Evolutionary conservation across 1,140 invertebrate genomes (phyloP).

Genomic region (Leguminivora glycinivorella): DNA sequence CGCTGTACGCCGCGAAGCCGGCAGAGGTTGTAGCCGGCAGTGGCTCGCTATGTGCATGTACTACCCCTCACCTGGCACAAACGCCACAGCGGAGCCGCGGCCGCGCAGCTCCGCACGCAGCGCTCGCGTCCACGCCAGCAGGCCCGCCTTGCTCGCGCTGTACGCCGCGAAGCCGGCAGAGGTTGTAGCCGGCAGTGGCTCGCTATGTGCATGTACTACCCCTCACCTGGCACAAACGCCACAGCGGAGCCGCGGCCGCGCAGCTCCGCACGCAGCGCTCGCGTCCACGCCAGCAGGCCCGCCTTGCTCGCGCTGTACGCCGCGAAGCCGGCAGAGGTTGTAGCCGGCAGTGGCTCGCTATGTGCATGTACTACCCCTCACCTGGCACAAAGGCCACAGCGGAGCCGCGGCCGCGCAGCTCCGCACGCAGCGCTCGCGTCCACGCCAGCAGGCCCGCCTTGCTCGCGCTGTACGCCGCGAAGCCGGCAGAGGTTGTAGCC

Average conservation of each 20-base stretch:
- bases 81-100: conserved; percentile 83
- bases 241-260: conserved; percentile 83
- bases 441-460: conserved; percentile 88
- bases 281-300: conserved; percentile 85
- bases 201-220: too few relatives aligned
- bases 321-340: too few relatives aligned
- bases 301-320: conserved; percentile 91
- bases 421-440: conserved; percentile 85
- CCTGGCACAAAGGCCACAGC: conserved; percentile 90
- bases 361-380: too few relatives aligned
- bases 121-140: conserved; percentile 85
- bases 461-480: conserved; percentile 88
- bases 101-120: conserved; percentile 87
- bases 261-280: conserved; percentile 87
- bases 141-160: conserved; percentile 89
- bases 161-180: too few relatives aligned
- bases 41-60: conserved; percentile 91
- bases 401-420: conserved; percentile 85
- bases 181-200: conserved; percentile 88
- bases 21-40: conserved; percentile 84
- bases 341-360: conserved; percentile 89
- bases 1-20: too few relatives aligned
- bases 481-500: conserved; percentile 84
- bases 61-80: too few relatives aligned
- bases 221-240: too few relatives aligned